These are phyloP conservation scores for Ectemnius cavifrons DNA, from an alignment of 2,888 invertebrate genomes.

Conservation along the genomic window DNA sequence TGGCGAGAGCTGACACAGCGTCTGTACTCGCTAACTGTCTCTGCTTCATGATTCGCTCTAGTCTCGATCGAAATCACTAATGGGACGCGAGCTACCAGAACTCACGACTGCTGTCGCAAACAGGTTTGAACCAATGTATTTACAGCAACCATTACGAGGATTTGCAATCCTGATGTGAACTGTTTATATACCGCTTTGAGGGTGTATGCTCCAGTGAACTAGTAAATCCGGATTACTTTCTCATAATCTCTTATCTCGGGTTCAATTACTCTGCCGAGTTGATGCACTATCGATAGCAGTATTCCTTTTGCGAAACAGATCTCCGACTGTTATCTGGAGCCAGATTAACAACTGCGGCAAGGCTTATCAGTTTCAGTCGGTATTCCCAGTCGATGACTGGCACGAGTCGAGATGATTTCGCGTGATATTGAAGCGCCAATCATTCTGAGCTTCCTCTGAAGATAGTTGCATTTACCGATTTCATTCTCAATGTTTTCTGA, in stretches of 20 bases:
- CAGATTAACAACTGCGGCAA: not conserved
- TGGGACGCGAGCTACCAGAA: slow-evolving; percentile 22
- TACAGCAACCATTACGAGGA: slow-evolving; percentile 28
- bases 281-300: too few relatives aligned
- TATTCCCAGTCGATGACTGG: not conserved
- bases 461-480: not conserved
- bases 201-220: slow-evolving; percentile 15
- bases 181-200: slow-evolving; percentile 36
- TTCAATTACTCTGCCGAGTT: not conserved
- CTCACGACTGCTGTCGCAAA: slow-evolving; percentile 39
- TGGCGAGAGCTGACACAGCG: slow-evolving; percentile 43
- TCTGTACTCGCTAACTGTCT: slow-evolving; percentile 24
- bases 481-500: too few relatives aligned
- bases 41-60: slow-evolving; percentile 49
- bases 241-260: not conserved
- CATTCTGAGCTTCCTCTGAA: not conserved
- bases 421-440: not conserved
- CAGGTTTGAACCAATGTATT: slow-evolving; percentile 37
- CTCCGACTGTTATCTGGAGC: not conserved
- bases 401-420: slow-evolving; percentile 1
- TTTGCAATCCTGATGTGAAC: slow-evolving; percentile 36
- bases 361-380: not conserved
- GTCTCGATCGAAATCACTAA: slow-evolving; percentile 50
- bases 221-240: slow-evolving; percentile 23
- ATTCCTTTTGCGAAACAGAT: not conserved